Evolutionary conservation across 2,113 vertebrate genomes (phyloP).

Genomic region (Tapirus terrestris): DNA sequence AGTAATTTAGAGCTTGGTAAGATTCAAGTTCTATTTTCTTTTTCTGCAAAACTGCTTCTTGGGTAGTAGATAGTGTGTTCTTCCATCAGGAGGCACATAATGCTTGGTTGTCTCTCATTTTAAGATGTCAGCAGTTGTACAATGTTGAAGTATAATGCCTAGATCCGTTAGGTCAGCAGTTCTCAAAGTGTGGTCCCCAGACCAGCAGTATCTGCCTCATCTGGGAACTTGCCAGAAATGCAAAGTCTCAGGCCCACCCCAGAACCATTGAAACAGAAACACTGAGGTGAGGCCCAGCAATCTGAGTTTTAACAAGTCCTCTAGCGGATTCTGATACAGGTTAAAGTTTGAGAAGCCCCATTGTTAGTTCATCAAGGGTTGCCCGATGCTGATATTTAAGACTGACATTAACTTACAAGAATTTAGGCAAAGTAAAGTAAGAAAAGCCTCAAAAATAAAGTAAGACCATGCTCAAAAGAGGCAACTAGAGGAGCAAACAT

Average conservation of each 20-base stretch:
- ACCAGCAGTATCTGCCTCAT: background rate
- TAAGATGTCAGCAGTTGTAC: background rate
- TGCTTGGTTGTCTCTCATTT: background rate
- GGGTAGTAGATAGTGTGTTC: background rate
- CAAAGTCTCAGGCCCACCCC: background rate
- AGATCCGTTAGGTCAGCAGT: background rate
- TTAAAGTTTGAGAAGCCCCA: background rate
- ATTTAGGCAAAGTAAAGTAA: constrained; percentile 18
- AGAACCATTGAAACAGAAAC: background rate
- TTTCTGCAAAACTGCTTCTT: background rate
- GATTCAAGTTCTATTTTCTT: background rate
- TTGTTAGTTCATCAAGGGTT: background rate
- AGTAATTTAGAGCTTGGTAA: background rate
- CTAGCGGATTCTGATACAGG: background rate
- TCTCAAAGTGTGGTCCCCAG: background rate
- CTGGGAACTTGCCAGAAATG: background rate
- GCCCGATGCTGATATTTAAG: background rate
- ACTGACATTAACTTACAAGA: background rate
- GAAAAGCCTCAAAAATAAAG: background rate
- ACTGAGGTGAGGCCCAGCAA: background rate
- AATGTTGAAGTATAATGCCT: background rate
- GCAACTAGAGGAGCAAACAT: background rate
- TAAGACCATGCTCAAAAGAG: background rate
- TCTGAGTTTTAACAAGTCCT: background rate
- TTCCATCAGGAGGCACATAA: background rate